Conservation (phyloP, 1,140 invertebrate species). For the Penaeus vannamei region DNA sequence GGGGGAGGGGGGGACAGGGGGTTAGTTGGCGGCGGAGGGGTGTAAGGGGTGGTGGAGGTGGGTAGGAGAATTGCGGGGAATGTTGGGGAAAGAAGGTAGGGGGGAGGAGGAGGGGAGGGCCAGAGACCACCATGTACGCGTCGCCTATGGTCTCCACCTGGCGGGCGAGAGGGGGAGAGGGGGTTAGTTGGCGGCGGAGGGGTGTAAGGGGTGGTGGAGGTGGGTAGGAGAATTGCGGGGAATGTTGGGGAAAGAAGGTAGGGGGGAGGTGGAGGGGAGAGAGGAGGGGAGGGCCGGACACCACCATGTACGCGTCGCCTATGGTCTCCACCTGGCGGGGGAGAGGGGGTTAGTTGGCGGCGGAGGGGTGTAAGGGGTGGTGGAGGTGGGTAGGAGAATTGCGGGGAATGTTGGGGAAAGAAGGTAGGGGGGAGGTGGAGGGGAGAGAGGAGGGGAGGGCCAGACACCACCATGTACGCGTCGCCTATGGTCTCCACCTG, state of each 20-base stretch:
- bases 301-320: slow-evolving; percentile 55
- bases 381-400: neutral
- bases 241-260: too few species aligned
- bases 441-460: too few species aligned
- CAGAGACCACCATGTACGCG: slow-evolving; percentile 56
- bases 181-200: neutral
- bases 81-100: too few species aligned
- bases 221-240: neutral
- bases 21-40: neutral
- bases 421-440: too few species aligned
- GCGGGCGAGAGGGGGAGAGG: neutral
- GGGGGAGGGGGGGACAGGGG: neutral
- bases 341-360: neutral
- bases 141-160: slow-evolving; percentile 57
- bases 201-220: neutral
- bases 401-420: too few species aligned
- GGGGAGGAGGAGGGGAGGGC: neutral
- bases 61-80: too few species aligned
- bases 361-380: neutral
- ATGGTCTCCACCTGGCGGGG: slow-evolving; percentile 50
- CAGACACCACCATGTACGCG: too few species aligned
- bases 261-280: too few species aligned
- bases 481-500: too few species aligned
- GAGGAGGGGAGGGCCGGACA: slow-evolving; percentile 22
- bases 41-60: neutral